Conservation (phyloP, 2,113 vertebrate genomes). For the Trochalopteron elliotii region DNA sequence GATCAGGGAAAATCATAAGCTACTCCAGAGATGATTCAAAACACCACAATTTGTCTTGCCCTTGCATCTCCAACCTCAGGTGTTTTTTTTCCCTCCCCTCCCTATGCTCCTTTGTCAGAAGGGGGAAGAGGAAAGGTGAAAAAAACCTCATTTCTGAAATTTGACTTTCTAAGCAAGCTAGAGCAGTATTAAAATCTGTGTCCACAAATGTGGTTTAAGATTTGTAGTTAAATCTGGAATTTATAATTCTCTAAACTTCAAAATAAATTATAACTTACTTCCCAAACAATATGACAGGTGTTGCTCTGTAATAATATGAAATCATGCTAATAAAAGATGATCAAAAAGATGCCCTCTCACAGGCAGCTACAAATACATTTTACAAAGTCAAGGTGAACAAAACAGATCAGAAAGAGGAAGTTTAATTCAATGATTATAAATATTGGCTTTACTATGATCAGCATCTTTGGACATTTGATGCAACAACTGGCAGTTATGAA, state of each 20-base stretch:
- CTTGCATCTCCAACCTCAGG: not conserved
- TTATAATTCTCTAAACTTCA: not conserved
- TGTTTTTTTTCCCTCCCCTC: not conserved
- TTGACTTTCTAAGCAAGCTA: not conserved
- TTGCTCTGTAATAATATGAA: not conserved
- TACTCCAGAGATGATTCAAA: not conserved
- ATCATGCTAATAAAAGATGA: not conserved
- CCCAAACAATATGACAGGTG: not conserved
- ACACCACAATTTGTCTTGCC: not conserved
- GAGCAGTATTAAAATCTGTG: not conserved
- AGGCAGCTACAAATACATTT: not conserved
- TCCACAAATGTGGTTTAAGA: not conserved
- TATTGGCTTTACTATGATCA: not conserved
- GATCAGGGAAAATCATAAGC: not conserved
- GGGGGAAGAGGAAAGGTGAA: accelerated
- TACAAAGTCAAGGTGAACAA: not conserved
- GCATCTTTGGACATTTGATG: not conserved
- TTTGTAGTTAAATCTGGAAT: not conserved
- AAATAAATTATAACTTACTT: not conserved
- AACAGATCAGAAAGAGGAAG: not conserved
- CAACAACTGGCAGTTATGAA: not conserved
- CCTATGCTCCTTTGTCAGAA: not conserved
- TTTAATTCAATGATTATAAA: not conserved
- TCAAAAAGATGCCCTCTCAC: not conserved
- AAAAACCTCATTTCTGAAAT: not conserved